A percentile compares a stretch with the other conserved stretches of the same genome.
Evolutionary conservation across 2,888 invertebrate species (phyloP).

Genomic region (Drosophila crucigera): DNA sequence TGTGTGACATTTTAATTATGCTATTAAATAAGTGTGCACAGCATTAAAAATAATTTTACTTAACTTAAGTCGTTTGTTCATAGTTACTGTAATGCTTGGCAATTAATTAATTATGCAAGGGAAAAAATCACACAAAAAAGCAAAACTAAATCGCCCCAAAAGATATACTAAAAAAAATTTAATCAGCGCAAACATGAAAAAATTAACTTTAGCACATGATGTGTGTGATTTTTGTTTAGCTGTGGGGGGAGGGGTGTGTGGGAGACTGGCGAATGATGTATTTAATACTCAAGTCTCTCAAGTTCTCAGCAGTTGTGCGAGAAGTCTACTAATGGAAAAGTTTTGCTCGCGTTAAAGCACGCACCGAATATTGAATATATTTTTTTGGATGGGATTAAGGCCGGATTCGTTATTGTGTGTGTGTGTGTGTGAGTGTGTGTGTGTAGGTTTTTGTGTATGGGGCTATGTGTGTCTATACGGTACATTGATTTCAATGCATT

Average conservation of each 20-base stretch:
- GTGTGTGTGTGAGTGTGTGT: not conserved
- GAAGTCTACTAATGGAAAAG: slow-evolving; percentile 59
- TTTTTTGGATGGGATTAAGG: slow-evolving; percentile 1
- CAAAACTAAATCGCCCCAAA: slow-evolving; percentile 9
- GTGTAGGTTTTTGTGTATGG: not conserved
- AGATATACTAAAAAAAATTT: slow-evolving; percentile 39
- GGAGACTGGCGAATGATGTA: slow-evolving; percentile 15
- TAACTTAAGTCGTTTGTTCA: not conserved
- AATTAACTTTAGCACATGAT: not conserved
- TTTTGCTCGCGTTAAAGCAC: slow-evolving; percentile 30
- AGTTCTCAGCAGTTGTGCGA: slow-evolving; percentile 9
- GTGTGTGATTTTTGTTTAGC: not conserved
- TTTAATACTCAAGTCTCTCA: slow-evolving; percentile 7
- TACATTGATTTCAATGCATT: slow-evolving; percentile 58
- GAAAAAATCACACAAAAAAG: not conserved
- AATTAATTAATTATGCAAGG: not conserved
- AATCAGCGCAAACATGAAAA: not conserved
- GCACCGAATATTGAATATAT: slow-evolving; percentile 15
- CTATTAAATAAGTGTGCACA: not conserved
- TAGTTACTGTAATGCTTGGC: not conserved
- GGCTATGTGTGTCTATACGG: slow-evolving; percentile 17
- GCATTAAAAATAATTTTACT: not conserved
- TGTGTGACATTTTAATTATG: not conserved
- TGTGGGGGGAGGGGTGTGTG: not conserved
- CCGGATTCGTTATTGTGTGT: not conserved